Conservation (phyloP, 2,113 vertebrate species). For the Larimichthys polyactis region DNA sequence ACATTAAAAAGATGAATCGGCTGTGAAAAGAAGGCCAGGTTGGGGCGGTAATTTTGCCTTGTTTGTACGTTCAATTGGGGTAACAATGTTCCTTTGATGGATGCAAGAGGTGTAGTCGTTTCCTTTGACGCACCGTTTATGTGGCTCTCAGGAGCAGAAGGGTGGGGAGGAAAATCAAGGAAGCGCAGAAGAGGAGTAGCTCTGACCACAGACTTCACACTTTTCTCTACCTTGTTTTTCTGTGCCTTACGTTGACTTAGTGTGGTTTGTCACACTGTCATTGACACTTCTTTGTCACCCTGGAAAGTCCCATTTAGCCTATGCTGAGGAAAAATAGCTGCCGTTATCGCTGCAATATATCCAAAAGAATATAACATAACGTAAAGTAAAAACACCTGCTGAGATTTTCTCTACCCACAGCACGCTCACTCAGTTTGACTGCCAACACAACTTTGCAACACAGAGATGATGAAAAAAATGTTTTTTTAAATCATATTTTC, state of each 20-base stretch:
- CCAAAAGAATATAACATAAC: neutral
- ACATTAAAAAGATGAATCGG: constrained; percentile 60
- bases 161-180: constrained; percentile 25
- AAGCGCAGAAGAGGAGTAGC: constrained; percentile 4
- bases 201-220: neutral
- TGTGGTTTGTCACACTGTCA: neutral
- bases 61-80: constrained; percentile 54
- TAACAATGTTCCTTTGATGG: constrained; percentile 39
- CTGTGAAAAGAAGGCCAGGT: constrained; percentile 37
- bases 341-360: neutral
- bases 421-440: neutral
- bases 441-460: neutral
- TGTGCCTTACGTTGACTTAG: neutral
- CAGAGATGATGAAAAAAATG: neutral
- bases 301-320: neutral
- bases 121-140: constrained; percentile 18
- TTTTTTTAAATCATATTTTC: neutral
- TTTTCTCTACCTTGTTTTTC: neutral
- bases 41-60: constrained; percentile 49
- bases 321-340: neutral
- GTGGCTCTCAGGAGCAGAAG: constrained; percentile 15
- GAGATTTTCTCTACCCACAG: constrained; percentile 4
- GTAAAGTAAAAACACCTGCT: neutral
- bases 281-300: neutral
- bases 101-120: constrained; percentile 29